A percentile compares a stretch with the other conserved stretches of the same genome.
These are phyloP conservation scores for Drosophila bunnanda DNA, from an alignment of 2,888 invertebrate species.

Conservation along the genomic window DNA sequence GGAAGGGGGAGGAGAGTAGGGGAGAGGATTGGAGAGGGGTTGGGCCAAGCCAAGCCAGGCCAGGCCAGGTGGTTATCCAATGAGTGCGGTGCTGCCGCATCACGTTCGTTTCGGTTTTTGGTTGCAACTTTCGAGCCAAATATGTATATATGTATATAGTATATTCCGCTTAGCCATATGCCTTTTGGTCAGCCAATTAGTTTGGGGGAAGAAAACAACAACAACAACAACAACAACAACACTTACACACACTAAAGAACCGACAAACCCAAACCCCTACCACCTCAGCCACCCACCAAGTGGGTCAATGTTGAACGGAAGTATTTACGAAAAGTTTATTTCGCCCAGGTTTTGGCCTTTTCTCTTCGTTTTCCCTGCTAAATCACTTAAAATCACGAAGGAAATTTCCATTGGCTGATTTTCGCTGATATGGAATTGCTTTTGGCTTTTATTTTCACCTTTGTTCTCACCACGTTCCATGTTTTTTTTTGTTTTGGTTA, in stretches of 20 bases:
- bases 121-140: slow-evolving; percentile 46
- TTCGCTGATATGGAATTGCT: slow-evolving; percentile 8
- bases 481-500: neutral
- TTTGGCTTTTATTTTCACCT: slow-evolving; percentile 1
- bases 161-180: slow-evolving; percentile 17
- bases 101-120: slow-evolving; percentile 7
- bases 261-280: neutral
- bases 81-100: slow-evolving; percentile 8
- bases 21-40: neutral
- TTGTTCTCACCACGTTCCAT: neutral
- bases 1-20: neutral
- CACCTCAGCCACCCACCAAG: neutral
- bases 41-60: too few relatives aligned
- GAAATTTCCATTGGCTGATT: slow-evolving; percentile 21
- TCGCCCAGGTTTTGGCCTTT: slow-evolving; percentile 14
- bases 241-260: neutral
- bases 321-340: slow-evolving; percentile 41
- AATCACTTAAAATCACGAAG: slow-evolving; percentile 42
- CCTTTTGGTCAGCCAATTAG: slow-evolving; percentile 43
- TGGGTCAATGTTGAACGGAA: slow-evolving; percentile 39
- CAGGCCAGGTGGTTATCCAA: slow-evolving; percentile 30
- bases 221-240: too few relatives aligned
- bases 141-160: slow-evolving; percentile 21
- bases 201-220: neutral
- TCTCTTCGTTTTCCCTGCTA: neutral